Evolutionary conservation across 2,888 invertebrate species (phyloP), one percentile per base, ranked within the genome.

Genomic region (Hypsopygia costalis): DNA sequence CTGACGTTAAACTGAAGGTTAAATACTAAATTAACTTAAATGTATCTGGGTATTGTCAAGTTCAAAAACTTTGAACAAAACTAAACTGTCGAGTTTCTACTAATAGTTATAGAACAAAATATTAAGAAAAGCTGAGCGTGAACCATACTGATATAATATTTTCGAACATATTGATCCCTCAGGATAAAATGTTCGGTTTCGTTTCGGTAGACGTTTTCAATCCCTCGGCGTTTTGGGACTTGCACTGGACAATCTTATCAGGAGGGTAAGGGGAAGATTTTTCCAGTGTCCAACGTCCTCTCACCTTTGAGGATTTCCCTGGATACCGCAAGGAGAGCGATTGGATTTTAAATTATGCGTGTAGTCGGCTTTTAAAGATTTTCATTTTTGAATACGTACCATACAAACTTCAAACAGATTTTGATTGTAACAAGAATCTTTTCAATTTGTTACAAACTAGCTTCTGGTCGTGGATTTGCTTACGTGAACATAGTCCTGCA

Each of bases 241-340:
- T 85, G 85, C 82, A 83, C 78, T 83, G 83, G 86, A 87, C 87
- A 87, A 88, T 88, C 85, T 87, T 86, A 87, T 87, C 87, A 81
- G 71, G 67, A 70, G 62, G 69, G 71, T 66, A 72, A 68, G 73
- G 74, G 75, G 62, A 75, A 81, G 80, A 86, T 87, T 86, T n/a
- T 87, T 81, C 85, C 77, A 81, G 65, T 83, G 83, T 80, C 83
- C 87, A 70, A 74, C 58, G 70, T 68, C 74, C 76, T 81, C 78
- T 82, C 81, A 83, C 86, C 85, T 85, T 70, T 55, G 55, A 69
- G 78, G 76, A 85, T 82, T 85, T 81, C 83, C 86, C 85, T 52
- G 56, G 81, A 58, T 74, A 66, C 65, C 56, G 51, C 56, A 54
- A 53, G 65, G 60, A 66, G 67, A 65, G 62, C 77, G 78, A 83